phyloP scores from a whole-genome alignment of 2,888 invertebrate genomes.

The Baronia brevicornis region DNA sequence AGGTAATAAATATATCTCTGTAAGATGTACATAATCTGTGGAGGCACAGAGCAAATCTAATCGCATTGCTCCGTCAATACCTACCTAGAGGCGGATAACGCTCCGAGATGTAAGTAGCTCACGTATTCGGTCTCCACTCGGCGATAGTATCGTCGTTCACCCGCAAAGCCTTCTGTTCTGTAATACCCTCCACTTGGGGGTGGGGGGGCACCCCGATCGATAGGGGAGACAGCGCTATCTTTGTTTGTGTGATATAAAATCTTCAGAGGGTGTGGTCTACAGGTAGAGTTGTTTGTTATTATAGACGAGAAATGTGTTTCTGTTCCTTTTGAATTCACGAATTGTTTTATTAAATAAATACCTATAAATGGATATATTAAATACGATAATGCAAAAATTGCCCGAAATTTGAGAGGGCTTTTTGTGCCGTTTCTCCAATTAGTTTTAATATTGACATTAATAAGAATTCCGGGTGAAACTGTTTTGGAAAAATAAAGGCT shows the following conservation, averaged over 20 bases:
- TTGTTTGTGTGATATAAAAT: slow-evolving; percentile 69
- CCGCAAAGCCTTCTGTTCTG: slow-evolving; percentile 36
- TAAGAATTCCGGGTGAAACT: no score
- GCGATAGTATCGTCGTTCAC: slow-evolving; percentile 30
- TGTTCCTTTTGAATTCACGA: no score
- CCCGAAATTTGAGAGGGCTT: no score
- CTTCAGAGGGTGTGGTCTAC: slow-evolving; percentile 56
- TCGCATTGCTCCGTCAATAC: neutral
- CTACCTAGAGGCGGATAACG: neutral
- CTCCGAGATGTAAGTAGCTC: slow-evolving; percentile 30
- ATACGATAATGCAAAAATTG: no score
- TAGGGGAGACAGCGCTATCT: slow-evolving; percentile 34
- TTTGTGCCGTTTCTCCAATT: no score
- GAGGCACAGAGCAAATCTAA: neutral
- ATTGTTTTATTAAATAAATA: no score
- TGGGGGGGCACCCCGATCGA: slow-evolving; percentile 29
- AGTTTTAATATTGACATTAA: no score
- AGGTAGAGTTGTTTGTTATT: no score
- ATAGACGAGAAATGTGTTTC: no score
- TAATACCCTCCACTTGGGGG: slow-evolving; percentile 20
- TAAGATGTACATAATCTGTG: neutral
- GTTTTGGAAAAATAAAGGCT: no score
- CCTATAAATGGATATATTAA: no score
- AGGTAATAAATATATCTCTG: no score
- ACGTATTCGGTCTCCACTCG: slow-evolving; percentile 27